Evolutionary conservation across 2,888 invertebrate genomes (phyloP).

Genomic region (Erebia ligea): DNA sequence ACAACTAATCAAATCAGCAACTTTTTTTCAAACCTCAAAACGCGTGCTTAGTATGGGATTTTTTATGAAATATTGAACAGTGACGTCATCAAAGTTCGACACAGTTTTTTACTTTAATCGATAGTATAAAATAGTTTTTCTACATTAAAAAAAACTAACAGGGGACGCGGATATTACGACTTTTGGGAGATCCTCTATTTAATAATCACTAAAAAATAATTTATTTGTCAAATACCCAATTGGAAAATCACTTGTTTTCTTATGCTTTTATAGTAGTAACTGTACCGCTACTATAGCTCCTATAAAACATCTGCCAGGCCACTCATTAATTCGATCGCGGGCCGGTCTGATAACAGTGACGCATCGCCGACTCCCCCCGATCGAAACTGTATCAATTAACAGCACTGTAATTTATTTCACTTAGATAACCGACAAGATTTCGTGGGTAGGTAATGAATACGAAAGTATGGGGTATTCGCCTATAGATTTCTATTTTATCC

Average conservation of each 20-base stretch:
- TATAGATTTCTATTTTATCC: slow-evolving; percentile 13
- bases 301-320: slow-evolving; percentile 41
- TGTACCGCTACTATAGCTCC: slow-evolving; percentile 9
- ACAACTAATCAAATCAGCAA: too few species aligned
- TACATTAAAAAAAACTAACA: too few species aligned
- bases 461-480: slow-evolving; percentile 18
- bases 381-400: slow-evolving; percentile 64
- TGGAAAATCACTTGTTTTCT: neutral
- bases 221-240: too few species aligned
- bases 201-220: too few species aligned
- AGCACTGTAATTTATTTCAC: slow-evolving; percentile 61
- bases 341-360: slow-evolving; percentile 50
- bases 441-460: slow-evolving; percentile 37
- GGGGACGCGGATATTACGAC: too few species aligned
- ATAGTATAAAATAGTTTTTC: too few species aligned
- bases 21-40: too few species aligned
- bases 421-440: slow-evolving; percentile 53
- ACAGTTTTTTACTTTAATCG: too few species aligned
- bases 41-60: too few species aligned
- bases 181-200: too few species aligned
- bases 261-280: slow-evolving; percentile 1
- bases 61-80: too few species aligned
- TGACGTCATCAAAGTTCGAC: too few species aligned
- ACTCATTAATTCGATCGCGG: slow-evolving; percentile 42
- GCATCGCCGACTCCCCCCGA: slow-evolving; percentile 55